Evolutionary conservation across 1,140 invertebrate species (phyloP), one percentile per base, ranked within the genome.

Genomic region (Drosophila pectinifera): DNA sequence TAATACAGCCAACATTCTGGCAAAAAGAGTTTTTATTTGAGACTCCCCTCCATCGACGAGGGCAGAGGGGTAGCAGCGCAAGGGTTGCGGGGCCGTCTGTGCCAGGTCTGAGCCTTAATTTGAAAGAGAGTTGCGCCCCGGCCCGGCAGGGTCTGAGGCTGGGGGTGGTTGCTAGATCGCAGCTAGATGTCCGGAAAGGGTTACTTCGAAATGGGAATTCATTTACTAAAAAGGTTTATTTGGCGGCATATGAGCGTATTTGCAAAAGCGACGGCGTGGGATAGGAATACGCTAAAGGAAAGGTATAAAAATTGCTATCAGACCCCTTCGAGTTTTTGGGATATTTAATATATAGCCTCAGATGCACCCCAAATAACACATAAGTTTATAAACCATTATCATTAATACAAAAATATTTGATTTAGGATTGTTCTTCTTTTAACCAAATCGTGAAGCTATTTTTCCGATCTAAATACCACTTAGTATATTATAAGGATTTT

Each of bases 1-100:
- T 86, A 86, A 82, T 88, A 83, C 75, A 76, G 64, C 75, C 76
- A 88, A 69, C 41, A 83, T 72, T 68, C 78, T 51, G 59, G 48
- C 56, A 46, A 69, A 65, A 82, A 68, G 39, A 53, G 56, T 79
- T 88, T 86, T 82, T 75, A 69, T 73, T 86, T 80, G 45, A n/a
- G n/a, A n/a, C 46, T 57, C 45, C 20, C 67, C 67, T 56, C 64
- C 68, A 26, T 57, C 42, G 49, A 16, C 34, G 24, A 24, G 22
- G 8, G 22, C 2, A 1, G 22, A 45, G 46, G 28, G 31, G 42
- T 16, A 16, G 34, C 63, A 16, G 61, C 61, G 31, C 24, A 56
- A 46, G 65, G 61, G 64, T 67, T 46, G 34, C 56, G 58, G 64
- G 64, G n/a, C 24, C 46, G 5, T 7, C 36, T 53, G 49, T 41